These are phyloP conservation scores for Mormoops blainvillei DNA, from an alignment of 2,113 vertebrate genomes.

Conservation along the genomic window DNA sequence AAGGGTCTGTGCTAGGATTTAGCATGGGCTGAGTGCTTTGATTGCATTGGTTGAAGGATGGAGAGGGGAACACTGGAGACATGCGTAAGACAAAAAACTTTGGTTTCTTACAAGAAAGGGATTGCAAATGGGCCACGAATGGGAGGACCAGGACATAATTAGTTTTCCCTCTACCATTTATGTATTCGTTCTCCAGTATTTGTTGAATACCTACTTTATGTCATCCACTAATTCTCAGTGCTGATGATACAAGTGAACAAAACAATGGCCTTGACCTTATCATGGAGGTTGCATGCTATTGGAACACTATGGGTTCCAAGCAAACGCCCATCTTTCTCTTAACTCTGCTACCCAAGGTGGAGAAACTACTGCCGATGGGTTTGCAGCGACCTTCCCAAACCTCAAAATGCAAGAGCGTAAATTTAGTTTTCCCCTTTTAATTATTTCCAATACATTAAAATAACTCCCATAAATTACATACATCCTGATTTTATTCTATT, in stretches of 20 bases:
- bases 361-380: background rate
- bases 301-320: too few relatives aligned
- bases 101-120: background rate
- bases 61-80: background rate
- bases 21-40: background rate
- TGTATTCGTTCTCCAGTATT: background rate
- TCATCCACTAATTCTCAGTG: background rate
- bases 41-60: background rate
- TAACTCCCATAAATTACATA: background rate
- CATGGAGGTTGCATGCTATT: fast-evolving
- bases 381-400: background rate
- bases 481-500: background rate
- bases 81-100: background rate
- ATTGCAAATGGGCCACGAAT: background rate
- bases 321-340: background rate
- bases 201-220: background rate
- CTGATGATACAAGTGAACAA: background rate
- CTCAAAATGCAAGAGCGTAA: background rate
- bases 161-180: background rate
- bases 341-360: background rate
- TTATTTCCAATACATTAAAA: background rate
- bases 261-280: background rate
- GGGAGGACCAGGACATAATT: background rate
- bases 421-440: background rate
- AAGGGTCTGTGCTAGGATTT: background rate